Percentiles rank a stretch among this genome's conserved stretches.
Evolutionary conservation across 1,140 invertebrate genomes (phyloP).

Genomic region (Anastrepha obliqua): DNA sequence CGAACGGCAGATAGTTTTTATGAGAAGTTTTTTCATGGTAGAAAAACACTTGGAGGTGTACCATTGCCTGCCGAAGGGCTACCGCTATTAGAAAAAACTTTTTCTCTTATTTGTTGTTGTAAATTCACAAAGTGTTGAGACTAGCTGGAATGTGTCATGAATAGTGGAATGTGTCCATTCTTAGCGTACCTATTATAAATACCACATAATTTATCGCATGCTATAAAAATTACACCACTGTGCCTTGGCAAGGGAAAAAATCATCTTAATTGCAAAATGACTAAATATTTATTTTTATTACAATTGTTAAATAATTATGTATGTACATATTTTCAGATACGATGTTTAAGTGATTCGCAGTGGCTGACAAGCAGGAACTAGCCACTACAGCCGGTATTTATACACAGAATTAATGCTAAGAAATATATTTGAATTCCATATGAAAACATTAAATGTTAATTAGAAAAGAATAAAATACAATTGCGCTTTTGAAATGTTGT

Average conservation of each 20-base stretch:
- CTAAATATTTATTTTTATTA: background rate
- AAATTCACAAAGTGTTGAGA: no score
- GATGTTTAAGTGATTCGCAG: no score
- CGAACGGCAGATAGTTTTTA: no score
- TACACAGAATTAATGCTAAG: background rate
- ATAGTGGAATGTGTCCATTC: no score
- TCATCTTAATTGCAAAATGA: background rate
- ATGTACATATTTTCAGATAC: background rate
- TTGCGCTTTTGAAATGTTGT: background rate
- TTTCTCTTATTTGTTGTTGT: no score
- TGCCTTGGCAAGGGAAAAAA: background rate
- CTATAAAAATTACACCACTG: background rate
- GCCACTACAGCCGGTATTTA: background rate
- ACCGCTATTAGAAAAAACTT: no score
- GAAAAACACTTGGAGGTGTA: no score
- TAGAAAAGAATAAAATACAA: conserved; percentile 2
- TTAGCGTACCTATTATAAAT: no score
- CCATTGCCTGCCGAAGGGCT: no score
- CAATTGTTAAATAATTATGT: conserved; percentile 2
- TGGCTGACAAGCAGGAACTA: conserved; percentile 5
- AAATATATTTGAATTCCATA: background rate
- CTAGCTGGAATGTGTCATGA: no score
- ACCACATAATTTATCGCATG: no score
- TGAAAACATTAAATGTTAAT: background rate
- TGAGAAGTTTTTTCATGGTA: no score